Percentiles rank a stretch among this genome's conserved stretches.
Conservation (phyloP, 2,113 vertebrate genomes). For the Myiopsitta monachus region DNA sequence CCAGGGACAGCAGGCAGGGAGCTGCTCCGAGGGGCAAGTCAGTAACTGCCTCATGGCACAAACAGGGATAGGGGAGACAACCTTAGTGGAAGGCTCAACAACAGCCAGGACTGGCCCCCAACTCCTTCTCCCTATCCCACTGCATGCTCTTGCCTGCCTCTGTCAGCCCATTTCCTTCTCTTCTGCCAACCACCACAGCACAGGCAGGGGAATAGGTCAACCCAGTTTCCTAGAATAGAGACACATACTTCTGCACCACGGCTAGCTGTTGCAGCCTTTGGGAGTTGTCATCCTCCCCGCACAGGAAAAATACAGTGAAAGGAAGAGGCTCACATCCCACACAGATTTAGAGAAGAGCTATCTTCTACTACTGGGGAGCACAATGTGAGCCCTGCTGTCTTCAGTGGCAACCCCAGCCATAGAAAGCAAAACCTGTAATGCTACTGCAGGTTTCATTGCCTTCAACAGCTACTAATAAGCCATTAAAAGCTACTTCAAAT, state of each 20-base stretch:
- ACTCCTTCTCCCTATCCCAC: neutral
- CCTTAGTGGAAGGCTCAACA: neutral
- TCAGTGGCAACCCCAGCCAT: neutral
- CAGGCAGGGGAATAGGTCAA: conserved; percentile 21
- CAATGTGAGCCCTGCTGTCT: neutral
- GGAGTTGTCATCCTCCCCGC: neutral
- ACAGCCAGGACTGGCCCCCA: neutral
- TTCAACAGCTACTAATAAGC: conserved; percentile 12
- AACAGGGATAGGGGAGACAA: neutral
- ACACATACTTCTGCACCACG: neutral
- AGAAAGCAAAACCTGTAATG: neutral
- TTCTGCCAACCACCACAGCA: neutral
- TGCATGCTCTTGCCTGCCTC: neutral
- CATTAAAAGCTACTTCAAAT: conserved; percentile 21
- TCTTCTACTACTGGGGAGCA: neutral
- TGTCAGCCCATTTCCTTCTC: neutral
- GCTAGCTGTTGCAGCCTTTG: neutral
- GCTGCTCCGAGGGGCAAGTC: neutral
- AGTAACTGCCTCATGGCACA: neutral
- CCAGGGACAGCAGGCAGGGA: neutral
- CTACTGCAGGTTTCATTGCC: neutral
- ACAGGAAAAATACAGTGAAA: neutral
- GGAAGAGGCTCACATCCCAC: neutral
- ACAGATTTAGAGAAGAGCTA: neutral
- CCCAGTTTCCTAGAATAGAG: neutral